Evolutionary conservation across 2,113 vertebrate species (phyloP), one percentile per base, ranked within the genome.

Genomic region (Panthera tigris): DNA sequence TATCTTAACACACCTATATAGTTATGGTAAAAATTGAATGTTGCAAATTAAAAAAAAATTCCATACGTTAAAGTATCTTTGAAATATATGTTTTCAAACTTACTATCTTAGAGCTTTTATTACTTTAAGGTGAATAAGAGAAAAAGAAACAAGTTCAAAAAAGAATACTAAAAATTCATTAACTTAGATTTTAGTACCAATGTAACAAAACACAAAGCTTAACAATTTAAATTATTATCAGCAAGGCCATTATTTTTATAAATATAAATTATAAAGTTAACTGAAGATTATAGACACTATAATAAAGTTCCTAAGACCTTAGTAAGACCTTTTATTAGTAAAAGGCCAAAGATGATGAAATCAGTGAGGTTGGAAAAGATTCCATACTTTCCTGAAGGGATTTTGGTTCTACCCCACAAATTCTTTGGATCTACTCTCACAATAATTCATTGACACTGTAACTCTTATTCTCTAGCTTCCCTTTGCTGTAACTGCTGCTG

Each of bases 1-100:
- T 48, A n/a, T 66, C 63, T 93, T 85, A 94, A 84, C 7, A 69
- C 3, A 95, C 14, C 18, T 81, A 55, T n/a, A 83, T 29, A 65
- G 36, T 36, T 97, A 91, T 2, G 76, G 23, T 92, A 96, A 95
- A 95, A 89, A 65, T 14, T 39, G 5, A 63, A 81, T 84, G 3
- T 57, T 65, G 79, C 19, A 86, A 80, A 18, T 73, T 69, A 1
- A 18, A 23, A 48, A 36, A 78, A 78, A 96, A 74, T n/a, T 94
- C 10, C 36, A n/a, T 66, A 63, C 80, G 31, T 90, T 78, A 83
- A 65, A 69, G 4, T 74, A 84, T 48, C 41, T 93, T 90, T 76
- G 27, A 95, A 85, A 57, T 57, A 90, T 83, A 14, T 78, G 86
- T 96, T 91, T 97, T 97, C 2, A 91, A 96, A 95, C 21, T 91